Evolutionary conservation across 1,140 invertebrate genomes (phyloP).

Genomic region (Drosophila bocqueti): DNA sequence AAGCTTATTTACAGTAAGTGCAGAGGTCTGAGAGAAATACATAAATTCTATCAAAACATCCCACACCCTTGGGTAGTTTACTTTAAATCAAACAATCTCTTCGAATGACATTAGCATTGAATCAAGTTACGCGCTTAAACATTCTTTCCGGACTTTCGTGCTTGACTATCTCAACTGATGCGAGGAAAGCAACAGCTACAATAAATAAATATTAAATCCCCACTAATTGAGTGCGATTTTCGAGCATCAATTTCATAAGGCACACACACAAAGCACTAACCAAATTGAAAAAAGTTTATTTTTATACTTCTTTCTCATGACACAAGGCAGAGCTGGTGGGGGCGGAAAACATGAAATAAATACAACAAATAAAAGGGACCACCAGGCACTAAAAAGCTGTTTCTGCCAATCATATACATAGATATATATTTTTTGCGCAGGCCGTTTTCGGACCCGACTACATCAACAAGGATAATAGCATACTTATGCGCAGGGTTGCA

Average conservation of each 20-base stretch:
- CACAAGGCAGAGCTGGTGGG: constrained; percentile 6
- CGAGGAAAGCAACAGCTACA: constrained; percentile 47
- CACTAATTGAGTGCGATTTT: constrained; percentile 82
- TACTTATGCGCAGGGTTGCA: constrained; percentile 31
- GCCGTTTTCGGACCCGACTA: constrained; percentile 34
- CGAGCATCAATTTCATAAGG: constrained; percentile 81
- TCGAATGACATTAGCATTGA: constrained; percentile 63
- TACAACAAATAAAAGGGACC: constrained; percentile 69
- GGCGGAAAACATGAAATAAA: constrained; percentile 63
- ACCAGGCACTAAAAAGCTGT: constrained; percentile 71
- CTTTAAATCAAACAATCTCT: not conserved
- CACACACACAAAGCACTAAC: constrained; percentile 59
- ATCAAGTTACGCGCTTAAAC: constrained; percentile 68
- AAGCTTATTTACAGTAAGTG: not conserved
- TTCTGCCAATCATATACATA: constrained; percentile 76
- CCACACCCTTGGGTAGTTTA: too few species aligned
- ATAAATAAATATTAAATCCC: constrained; percentile 81
- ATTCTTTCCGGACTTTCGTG: constrained; percentile 43
- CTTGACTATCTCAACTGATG: constrained; percentile 17
- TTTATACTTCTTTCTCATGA: constrained; percentile 31
- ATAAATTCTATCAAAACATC: not conserved
- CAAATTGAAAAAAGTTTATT: constrained; percentile 71
- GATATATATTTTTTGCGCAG: constrained; percentile 47
- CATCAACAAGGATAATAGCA: constrained; percentile 54
- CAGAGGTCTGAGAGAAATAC: not conserved